A percentile compares a stretch with the other conserved stretches of the same genome.
These are phyloP conservation scores for Catharus bicknelli DNA, from an alignment of 2,113 vertebrate species.

Conservation along the genomic window DNA sequence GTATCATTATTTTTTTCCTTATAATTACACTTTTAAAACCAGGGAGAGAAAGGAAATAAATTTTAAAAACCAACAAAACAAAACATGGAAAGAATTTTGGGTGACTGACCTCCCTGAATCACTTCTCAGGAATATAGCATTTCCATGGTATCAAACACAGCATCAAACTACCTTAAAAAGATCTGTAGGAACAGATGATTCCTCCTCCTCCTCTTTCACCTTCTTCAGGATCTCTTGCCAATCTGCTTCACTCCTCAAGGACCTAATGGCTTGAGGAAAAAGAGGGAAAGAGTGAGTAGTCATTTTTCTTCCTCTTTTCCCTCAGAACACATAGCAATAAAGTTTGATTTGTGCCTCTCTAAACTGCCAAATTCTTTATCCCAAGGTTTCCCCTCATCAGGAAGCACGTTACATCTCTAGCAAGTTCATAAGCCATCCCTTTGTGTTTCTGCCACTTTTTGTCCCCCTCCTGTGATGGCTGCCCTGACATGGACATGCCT, in stretches of 20 bases:
- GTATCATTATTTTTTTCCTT: not conserved
- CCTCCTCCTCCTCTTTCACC: slow-evolving; percentile 82
- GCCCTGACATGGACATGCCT: not conserved
- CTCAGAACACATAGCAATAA: not conserved
- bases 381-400: not conserved
- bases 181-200: slow-evolving; percentile 85
- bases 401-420: not conserved
- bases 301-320: not conserved
- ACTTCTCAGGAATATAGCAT: not conserved
- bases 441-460: not conserved
- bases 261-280: slow-evolving; percentile 80
- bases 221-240: slow-evolving; percentile 88
- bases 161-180: slow-evolving; percentile 83
- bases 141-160: not conserved
- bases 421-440: not conserved
- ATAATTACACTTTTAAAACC: not conserved
- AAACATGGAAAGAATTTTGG: not conserved
- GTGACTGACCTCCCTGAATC: not conserved
- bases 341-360: not conserved
- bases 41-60: not conserved
- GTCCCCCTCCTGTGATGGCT: not conserved
- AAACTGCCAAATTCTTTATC: not conserved
- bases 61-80: not conserved
- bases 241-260: slow-evolving; percentile 83
- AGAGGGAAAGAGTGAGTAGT: not conserved